phyloP scores from a whole-genome alignment of 2,113 vertebrate genomes.

The Castor canadensis region DNA sequence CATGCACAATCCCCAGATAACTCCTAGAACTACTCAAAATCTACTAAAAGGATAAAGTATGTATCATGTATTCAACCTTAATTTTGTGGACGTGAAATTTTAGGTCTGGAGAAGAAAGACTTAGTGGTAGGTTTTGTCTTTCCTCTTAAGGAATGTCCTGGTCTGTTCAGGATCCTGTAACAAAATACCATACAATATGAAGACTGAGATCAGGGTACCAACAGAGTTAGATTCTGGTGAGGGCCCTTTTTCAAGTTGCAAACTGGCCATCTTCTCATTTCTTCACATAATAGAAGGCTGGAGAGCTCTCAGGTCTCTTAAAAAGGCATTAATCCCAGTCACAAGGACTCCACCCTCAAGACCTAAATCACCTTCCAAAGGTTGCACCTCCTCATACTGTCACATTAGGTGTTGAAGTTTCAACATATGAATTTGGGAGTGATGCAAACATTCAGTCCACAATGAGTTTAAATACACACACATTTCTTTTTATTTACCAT shows the following conservation, averaged over 20 bases:
- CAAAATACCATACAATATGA: not conserved
- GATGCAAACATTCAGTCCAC: not conserved
- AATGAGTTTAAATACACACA: not conserved
- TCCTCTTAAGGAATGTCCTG: not conserved
- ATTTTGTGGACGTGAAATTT: not conserved
- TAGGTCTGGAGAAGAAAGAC: not conserved
- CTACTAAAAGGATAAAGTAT: not conserved
- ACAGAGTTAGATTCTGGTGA: not conserved
- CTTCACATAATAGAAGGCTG: not conserved
- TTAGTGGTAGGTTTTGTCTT: not conserved
- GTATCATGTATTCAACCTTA: not conserved
- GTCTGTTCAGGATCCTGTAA: not conserved
- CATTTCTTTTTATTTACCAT: not conserved
- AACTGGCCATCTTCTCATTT: not conserved
- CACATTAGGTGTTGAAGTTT: not conserved
- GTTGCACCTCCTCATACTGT: not conserved
- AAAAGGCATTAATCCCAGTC: not conserved
- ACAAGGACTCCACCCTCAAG: not conserved
- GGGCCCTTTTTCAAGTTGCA: not conserved
- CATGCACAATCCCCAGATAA: not conserved
- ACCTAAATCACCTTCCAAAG: not conserved
- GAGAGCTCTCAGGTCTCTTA: not conserved
- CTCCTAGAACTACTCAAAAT: not conserved
- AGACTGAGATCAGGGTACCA: not conserved
- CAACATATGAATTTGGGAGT: not conserved